phyloP scores from a whole-genome alignment of 2,113 vertebrate species.

The Triplophysa rosa region DNA sequence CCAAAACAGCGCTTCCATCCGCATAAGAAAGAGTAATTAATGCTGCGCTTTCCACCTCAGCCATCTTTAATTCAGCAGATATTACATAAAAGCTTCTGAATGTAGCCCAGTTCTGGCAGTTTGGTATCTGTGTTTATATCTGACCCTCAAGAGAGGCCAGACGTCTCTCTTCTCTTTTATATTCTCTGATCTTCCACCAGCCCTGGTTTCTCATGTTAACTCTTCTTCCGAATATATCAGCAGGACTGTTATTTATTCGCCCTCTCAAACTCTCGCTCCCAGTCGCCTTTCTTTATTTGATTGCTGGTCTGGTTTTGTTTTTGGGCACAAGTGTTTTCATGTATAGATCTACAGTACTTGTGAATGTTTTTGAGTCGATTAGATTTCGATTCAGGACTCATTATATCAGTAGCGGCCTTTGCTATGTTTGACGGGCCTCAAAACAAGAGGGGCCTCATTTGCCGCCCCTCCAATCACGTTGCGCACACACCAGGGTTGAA shows the following conservation, averaged over 20 bases:
- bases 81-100: slow-evolving; percentile 29
- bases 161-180: slow-evolving; percentile 5
- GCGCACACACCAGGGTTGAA: too few species aligned
- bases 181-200: slow-evolving; percentile 33
- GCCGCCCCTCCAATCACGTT: too few species aligned
- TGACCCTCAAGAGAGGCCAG: slow-evolving; percentile 42
- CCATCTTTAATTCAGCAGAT: slow-evolving; percentile 38
- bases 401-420: too few species aligned
- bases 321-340: neutral
- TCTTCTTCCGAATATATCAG: slow-evolving; percentile 27
- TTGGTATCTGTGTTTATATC: slow-evolving; percentile 20
- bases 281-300: neutral
- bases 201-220: slow-evolving; percentile 16
- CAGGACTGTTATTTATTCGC: slow-evolving; percentile 22
- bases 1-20: neutral
- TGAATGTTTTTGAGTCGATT: neutral
- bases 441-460: too few species aligned
- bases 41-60: slow-evolving; percentile 17
- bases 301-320: slow-evolving; percentile 7
- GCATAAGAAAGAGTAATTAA: slow-evolving; percentile 27
- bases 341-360: too few species aligned
- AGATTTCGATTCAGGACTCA: too few species aligned
- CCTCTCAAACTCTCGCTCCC: neutral
- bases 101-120: slow-evolving; percentile 34
- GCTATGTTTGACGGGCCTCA: too few species aligned